Evolutionary conservation across 2,888 invertebrate species (phyloP), one percentile per base, ranked within the genome.

Genomic region (Pterostichus madidus): DNA sequence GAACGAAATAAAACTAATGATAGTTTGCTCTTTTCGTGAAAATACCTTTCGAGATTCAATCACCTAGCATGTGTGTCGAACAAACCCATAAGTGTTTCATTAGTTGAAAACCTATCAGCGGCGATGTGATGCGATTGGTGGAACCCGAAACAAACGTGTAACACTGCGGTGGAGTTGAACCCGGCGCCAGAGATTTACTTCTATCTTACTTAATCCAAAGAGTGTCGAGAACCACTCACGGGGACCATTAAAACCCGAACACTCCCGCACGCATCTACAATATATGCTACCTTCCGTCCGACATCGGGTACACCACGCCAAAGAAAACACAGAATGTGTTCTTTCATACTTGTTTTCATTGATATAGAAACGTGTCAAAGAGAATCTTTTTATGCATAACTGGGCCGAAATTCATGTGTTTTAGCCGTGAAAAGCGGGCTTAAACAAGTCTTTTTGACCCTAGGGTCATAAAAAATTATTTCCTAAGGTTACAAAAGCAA

Each of bases 191-290:
- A 56, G 56, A 56, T 56, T 56, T 56, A 56, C 56, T 56, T 49
- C 56, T 56, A 56, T 56, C 56, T 56, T 56, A 56, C 17, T 56
- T 56, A 56, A 56, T 56, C 56, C 56, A 56, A 24, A 15, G 56
- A 56, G 56, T 56, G 56, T 56, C 56, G 56, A 56, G 56, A 56
- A 56, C 56, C 56, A 56, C 56, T 56, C 56, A 56, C 56, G 15
- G 56, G 56, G 56, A 1, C 56, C 56, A 56, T 56, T 56, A 56
- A 56, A 56, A 56, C 56, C 56, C 56, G 56, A 56, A 56, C 56
- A 56, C 2, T 2, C 56, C 17, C 56, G 8, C 56, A 24, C 56
- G 56, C 49, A 49, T 49, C 49, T 49, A 13, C 49, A 13, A 49
- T 49, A 13, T 49, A 49, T 49, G 49, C 49, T 49, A 13, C 49